Percentiles rank a stretch among this genome's conserved stretches.
Evolutionary conservation across 2,888 invertebrate genomes (phyloP).

Genomic region (Drosophila parthenogenetica): DNA sequence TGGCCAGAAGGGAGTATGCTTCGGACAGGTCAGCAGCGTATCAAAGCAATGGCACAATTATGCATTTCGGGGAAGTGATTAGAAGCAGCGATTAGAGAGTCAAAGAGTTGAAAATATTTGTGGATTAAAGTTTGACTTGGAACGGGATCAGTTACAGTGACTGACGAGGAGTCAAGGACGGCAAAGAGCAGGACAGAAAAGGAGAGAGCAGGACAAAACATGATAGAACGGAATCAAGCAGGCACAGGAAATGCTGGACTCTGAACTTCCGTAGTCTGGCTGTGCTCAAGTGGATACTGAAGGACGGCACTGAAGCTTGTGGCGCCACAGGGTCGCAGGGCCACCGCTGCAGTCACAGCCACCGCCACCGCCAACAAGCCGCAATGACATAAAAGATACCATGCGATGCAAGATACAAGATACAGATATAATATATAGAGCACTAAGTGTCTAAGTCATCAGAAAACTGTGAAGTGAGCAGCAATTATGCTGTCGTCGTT

Average conservation of each 20-base stretch:
- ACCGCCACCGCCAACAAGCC: slow-evolving; percentile 53
- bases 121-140: slow-evolving; percentile 61
- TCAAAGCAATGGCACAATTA: slow-evolving; percentile 67
- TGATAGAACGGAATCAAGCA: background rate
- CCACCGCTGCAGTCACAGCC: slow-evolving; percentile 64
- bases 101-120: slow-evolving; percentile 79
- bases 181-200: background rate
- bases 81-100: slow-evolving; percentile 58
- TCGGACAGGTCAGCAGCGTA: slow-evolving; percentile 23
- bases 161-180: slow-evolving; percentile 38
- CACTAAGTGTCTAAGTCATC: slow-evolving; percentile 54
- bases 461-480: slow-evolving; percentile 81
- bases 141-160: slow-evolving; percentile 1
- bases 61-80: slow-evolving; percentile 75
- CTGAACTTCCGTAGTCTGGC: slow-evolving; percentile 56
- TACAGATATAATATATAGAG: slow-evolving; percentile 25
- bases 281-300: slow-evolving; percentile 70
- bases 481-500: slow-evolving; percentile 80
- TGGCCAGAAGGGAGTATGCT: background rate
- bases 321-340: slow-evolving; percentile 52
- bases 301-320: slow-evolving; percentile 37
- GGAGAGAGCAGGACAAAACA: background rate
- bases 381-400: slow-evolving; percentile 56
- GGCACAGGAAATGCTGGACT: slow-evolving; percentile 61
- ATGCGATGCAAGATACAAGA: slow-evolving; percentile 37